Evolutionary conservation across 30 jellyfish, hydroid and myxozoan species (phyloP), one percentile per base, ranked within the genome.

Genomic region (Hydra vulgaris): DNA sequence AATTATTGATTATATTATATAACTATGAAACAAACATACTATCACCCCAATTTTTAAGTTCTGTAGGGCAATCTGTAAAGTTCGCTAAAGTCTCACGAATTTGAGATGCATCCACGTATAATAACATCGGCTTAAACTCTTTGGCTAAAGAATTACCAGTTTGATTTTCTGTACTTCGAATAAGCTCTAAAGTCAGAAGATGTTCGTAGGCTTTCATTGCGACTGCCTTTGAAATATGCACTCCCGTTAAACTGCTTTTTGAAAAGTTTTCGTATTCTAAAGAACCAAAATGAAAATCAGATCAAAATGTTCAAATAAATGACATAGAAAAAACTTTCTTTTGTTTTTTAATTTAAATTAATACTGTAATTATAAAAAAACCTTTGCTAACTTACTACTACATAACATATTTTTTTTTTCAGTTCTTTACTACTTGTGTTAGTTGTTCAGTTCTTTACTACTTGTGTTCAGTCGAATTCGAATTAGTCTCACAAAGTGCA

Each of bases 51-150:
- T 91, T 89, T 69, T 79, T 79, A 68, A 91, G 75, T 19, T 91
- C 98, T 0, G 96, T 91, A 0, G 98, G 98, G 74, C 98, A 91
- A 18, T 87, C 96, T 1, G 89, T 87, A 61, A 82, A 91, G 17
- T 74, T 54, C 19, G 81, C 15, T n/a, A 91, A 21, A 20, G 84
- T 91, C 16, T 86, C 87, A 18, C 74, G 56, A 20, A 91, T 86
- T 27, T 91, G 98, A 1, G 91, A 27, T 53, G 80, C 74, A 21
- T 82, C 95, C 1, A 83, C 84, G 17, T 83, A 82, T 84, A 91
- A 22, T 21, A 81, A 78, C 95, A 83, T 86, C 18, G 91, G 92
- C 71, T 80, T 87, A 84, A 78, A 91, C 66, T 91, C 98, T 54
- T 86, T 91, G 21, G 98, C 95, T 27, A 84, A 19, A 18, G 94